These are phyloP conservation scores for Nomada ruficornis DNA, from an alignment of 2,888 invertebrate species.

Conservation along the genomic window DNA sequence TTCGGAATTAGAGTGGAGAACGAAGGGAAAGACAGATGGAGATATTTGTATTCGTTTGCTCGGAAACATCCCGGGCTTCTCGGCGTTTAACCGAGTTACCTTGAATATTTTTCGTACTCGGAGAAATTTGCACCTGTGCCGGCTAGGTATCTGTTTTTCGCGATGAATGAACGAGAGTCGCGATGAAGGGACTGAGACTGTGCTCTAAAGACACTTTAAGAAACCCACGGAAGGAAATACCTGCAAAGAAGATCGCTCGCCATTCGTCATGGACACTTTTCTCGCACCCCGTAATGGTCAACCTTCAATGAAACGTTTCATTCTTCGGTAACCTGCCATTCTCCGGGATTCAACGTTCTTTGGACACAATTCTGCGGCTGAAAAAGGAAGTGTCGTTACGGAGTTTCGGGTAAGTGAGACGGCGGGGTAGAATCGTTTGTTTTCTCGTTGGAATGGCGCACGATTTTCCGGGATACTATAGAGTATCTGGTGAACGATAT, in stretches of 20 bases:
- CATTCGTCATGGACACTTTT: conserved; percentile 55
- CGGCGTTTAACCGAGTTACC: background rate
- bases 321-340: conserved; percentile 44
- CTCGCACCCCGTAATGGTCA: conserved; percentile 31
- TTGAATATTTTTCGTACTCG: background rate
- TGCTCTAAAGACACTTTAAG: conserved; percentile 68
- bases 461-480: background rate
- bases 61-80: background rate
- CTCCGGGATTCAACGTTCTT: background rate
- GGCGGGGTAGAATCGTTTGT: background rate
- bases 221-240: conserved; percentile 32
- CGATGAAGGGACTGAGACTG: conserved; percentile 34
- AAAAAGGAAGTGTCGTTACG: background rate
- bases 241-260: conserved; percentile 52
- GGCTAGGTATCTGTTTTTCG: conserved; percentile 66
- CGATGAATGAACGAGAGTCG: conserved; percentile 61
- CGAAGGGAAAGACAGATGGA: background rate
- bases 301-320: conserved; percentile 57
- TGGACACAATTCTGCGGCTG: background rate
- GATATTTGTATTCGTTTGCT: background rate
- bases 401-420: background rate
- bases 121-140: conserved; percentile 65
- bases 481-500: background rate
- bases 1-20: background rate
- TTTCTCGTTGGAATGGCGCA: background rate